Base-by-base conservation (phyloP, 2,113 vertebrate genomes). In the Lycaon pictus region DNA sequence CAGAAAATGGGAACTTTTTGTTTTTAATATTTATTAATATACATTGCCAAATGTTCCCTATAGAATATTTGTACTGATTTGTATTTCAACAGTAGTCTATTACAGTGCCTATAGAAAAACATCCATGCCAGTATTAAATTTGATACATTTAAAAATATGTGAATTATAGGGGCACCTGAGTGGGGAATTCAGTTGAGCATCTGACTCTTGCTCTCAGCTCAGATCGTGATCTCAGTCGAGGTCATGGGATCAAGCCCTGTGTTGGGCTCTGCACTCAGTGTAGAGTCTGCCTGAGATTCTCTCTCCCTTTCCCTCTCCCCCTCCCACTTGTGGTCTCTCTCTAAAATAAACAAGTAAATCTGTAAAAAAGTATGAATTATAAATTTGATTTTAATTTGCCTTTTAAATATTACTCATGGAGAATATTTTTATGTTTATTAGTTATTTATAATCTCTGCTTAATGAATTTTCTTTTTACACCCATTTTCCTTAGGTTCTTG, bases 381-480 rank as follows among this genome's bases (percentile, higher is more conserved):
- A n/a, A 35, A 56, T 95, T 91, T 7, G 71, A 67, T 67, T 84
- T 95, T 89, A 85, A 80, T 92, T 67, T 79, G 1, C 22, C 10
- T 53, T 84, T 83, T 65, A 16, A 67, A 67, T 79, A 79, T 67
- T 92, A 89, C 43, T 87, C 55, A 71, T 17, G n/a, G 27, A 51
- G 16, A 65, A 62, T 76, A 67, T 88, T 96, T 84, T 72, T 87
- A 20, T 56, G 12, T 35, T 43, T 74, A 55, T 84, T 93, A 76
- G 25, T 53, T 81, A 53, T 93, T 95, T 55, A 32, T 76, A 90
- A 43, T 84, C 48, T 84, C 37, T 74, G 43, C 19, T 71, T 69
- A 86, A 11, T 82, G 29, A 82, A 86, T 71, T 89, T 76, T 94
- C n/a, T 58, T 94, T 93, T 95, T 69, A 76, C 85, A 81, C 56